Evolutionary conservation across 2,113 vertebrate species (phyloP).

Genomic region (Megatriorchis doriae): DNA sequence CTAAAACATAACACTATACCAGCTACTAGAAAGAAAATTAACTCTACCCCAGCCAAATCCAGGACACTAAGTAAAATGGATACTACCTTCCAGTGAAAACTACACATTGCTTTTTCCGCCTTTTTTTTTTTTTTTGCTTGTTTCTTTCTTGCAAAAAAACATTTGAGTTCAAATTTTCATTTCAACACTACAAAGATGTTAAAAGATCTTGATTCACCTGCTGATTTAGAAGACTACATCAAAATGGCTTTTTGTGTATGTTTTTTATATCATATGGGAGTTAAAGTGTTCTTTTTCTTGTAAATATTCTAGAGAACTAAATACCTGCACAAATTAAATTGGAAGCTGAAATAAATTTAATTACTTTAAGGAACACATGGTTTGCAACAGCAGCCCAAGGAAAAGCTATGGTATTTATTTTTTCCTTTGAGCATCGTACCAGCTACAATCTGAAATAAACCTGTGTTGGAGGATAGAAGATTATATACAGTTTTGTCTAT

Average conservation of each 20-base stretch:
- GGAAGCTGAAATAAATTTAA: background rate
- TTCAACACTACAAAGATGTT: background rate
- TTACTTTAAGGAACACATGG: background rate
- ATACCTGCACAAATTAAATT: background rate
- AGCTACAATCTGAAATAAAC: background rate
- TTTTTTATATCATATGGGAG: background rate
- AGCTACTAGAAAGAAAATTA: too few species aligned
- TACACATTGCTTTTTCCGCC: background rate
- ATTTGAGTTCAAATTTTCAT: background rate
- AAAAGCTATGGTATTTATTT: background rate
- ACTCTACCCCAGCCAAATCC: too few species aligned
- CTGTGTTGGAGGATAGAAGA: background rate
- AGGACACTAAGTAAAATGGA: background rate
- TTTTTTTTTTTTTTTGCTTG: background rate
- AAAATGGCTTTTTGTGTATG: background rate
- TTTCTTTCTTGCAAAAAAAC: background rate
- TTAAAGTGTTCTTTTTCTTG: background rate
- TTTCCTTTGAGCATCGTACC: background rate
- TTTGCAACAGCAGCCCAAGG: background rate
- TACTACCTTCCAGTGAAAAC: background rate
- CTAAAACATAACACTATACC: too few species aligned
- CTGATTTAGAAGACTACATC: background rate
- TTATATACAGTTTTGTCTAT: background rate
- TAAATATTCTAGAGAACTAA: background rate
- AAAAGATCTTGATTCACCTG: background rate